Conservation (phyloP, 2,797 vertebrate species). For the Poeciliopsis paucimaculata region DNA sequence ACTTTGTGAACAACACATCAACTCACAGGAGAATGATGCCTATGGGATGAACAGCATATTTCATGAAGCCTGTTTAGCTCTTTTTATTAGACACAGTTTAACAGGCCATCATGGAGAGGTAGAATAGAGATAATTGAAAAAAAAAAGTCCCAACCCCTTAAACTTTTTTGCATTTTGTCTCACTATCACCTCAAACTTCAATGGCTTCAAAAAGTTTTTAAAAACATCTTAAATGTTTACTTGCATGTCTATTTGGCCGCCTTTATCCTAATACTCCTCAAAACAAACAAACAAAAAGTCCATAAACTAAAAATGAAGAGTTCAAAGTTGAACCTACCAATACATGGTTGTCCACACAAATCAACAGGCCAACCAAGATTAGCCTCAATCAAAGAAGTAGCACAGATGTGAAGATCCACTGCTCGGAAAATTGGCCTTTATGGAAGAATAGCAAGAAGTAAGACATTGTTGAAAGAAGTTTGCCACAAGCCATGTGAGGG, state of each 20-base stretch:
- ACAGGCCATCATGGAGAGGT: background rate
- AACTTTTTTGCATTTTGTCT: background rate
- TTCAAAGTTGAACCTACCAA: background rate
- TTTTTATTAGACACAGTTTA: slow-evolving; percentile 23
- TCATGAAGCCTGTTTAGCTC: slow-evolving; percentile 30
- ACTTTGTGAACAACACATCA: slow-evolving; percentile 37
- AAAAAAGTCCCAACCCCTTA: background rate
- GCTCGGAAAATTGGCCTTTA: background rate
- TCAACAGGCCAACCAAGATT: background rate
- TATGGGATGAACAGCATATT: slow-evolving; percentile 40
- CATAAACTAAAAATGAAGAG: background rate
- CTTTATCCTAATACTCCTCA: background rate
- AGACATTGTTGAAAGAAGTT: background rate
- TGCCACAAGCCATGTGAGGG: background rate
- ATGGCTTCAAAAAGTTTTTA: background rate
- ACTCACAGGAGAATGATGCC: slow-evolving; percentile 46
- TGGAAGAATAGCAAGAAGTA: background rate
- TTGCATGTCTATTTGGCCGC: background rate
- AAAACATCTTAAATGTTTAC: background rate
- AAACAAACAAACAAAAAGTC: background rate
- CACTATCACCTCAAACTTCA: background rate
- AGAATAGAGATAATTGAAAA: background rate
- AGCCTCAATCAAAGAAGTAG: background rate
- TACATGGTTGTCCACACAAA: background rate
- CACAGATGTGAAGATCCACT: background rate